A percentile compares a stretch with the other conserved stretches of the same genome.
These are phyloP conservation scores for Cephalopterus ornatus DNA, from an alignment of 2,113 vertebrate genomes.

Conservation along the genomic window DNA sequence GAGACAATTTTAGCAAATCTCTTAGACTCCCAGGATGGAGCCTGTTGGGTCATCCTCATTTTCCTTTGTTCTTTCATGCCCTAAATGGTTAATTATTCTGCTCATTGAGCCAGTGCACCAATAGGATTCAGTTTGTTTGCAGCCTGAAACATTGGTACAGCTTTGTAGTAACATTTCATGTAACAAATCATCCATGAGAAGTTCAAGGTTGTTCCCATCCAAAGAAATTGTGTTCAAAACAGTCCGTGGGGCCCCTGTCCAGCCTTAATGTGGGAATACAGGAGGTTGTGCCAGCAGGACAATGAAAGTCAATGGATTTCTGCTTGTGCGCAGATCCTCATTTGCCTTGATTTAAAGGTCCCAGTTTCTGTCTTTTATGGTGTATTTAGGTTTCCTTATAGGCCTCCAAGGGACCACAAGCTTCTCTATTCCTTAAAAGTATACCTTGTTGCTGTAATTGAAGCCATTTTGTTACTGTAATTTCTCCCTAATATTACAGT, in stretches of 20 bases:
- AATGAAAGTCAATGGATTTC: constrained; percentile 40
- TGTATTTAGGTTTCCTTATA: constrained; percentile 60
- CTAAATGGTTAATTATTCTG: neutral
- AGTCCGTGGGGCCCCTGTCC: neutral
- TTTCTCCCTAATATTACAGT: constrained; percentile 59
- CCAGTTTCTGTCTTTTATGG: constrained; percentile 41
- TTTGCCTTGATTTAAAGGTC: constrained; percentile 66
- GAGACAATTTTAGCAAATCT: neutral
- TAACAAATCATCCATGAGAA: neutral
- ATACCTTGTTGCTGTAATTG: constrained; percentile 54
- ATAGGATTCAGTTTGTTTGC: neutral
- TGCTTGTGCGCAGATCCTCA: neutral
- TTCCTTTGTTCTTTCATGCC: neutral
- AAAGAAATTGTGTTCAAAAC: neutral
- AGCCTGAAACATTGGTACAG: neutral
- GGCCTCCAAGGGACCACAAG: constrained; percentile 52
- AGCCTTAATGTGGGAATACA: neutral
- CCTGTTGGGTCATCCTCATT: neutral
- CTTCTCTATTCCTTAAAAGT: constrained; percentile 56
- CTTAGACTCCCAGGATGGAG: neutral
- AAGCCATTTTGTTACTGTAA: constrained; percentile 63
- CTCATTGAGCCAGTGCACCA: neutral
- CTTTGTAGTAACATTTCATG: neutral
- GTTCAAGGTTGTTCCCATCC: neutral
- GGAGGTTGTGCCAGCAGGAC: neutral